Evolutionary conservation across 2,888 invertebrate species (phyloP).

Genomic region (Drosophila mimica): DNA sequence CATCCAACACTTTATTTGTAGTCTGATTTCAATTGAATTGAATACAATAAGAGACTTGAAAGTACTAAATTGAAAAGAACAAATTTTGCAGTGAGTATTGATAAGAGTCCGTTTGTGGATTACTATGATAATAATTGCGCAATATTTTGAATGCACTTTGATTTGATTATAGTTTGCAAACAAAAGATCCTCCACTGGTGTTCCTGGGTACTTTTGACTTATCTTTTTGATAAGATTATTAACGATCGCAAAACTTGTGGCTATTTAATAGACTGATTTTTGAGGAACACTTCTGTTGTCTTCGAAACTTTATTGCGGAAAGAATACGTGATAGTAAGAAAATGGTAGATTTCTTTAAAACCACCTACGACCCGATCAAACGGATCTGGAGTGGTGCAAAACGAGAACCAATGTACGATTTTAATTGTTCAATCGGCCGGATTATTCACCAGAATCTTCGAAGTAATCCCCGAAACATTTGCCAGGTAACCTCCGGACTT

Average conservation of each 20-base stretch:
- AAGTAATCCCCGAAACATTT: constrained; percentile 43
- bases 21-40: neutral
- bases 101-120: neutral
- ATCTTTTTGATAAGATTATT: constrained; percentile 12
- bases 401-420: constrained; percentile 20
- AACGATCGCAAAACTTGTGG: neutral
- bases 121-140: constrained; percentile 4
- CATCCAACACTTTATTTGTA: neutral
- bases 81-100: neutral
- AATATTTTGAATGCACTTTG: neutral
- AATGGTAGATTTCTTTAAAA: constrained; percentile 22
- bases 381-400: constrained; percentile 43
- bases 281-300: neutral
- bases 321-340: neutral
- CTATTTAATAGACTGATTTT: constrained; percentile 16
- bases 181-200: neutral
- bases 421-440: constrained; percentile 43
- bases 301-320: neutral
- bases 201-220: neutral
- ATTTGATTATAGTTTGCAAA: neutral
- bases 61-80: too few relatives aligned
- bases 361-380: constrained; percentile 18
- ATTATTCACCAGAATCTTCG: constrained; percentile 34
- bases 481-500: constrained; percentile 24
- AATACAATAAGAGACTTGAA: too few relatives aligned